phyloP scores from a whole-genome alignment of 2,797 vertebrate species.

The Chelon auratus region DNA sequence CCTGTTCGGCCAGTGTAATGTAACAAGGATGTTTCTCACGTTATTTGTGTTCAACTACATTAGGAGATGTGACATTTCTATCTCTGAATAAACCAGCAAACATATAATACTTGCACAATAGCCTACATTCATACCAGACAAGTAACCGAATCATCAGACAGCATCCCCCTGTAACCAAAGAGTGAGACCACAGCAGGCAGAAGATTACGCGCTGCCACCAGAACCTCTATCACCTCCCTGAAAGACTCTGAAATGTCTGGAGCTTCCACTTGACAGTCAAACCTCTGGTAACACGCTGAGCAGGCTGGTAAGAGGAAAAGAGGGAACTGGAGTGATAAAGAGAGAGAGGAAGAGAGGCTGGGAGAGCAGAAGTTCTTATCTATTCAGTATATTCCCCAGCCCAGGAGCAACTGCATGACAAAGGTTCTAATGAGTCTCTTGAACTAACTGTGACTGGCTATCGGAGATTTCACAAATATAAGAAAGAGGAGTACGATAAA shows the following conservation, averaged over 20 bases:
- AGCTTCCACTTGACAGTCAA: constrained; percentile 64
- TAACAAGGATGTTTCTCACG: background rate
- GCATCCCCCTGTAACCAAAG: constrained; percentile 45
- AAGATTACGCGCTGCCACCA: constrained; percentile 55
- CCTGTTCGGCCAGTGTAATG: background rate
- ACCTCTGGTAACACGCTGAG: constrained; percentile 47
- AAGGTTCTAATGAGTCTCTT: constrained; percentile 63
- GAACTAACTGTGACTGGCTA: constrained; percentile 42
- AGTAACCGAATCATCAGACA: constrained; percentile 60
- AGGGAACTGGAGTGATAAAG: constrained; percentile 35
- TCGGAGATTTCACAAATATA: constrained; percentile 56
- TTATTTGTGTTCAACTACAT: background rate
- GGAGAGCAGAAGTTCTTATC: constrained; percentile 54
- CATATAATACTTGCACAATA: constrained; percentile 21
- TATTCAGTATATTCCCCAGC: constrained; percentile 40
- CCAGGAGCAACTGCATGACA: constrained; percentile 52
- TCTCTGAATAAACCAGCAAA: constrained; percentile 16
- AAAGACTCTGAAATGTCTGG: constrained; percentile 58
- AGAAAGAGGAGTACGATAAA: constrained; percentile 41
- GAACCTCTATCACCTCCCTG: constrained; percentile 49
- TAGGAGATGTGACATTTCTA: background rate
- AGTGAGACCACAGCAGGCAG: constrained; percentile 52
- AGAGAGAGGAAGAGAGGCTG: constrained; percentile 16
- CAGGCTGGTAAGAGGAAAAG: constrained; percentile 17
- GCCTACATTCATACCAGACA: constrained; percentile 44